Conservation (phyloP, 2,888 invertebrate species). For the Heliconius aoede region DNA sequence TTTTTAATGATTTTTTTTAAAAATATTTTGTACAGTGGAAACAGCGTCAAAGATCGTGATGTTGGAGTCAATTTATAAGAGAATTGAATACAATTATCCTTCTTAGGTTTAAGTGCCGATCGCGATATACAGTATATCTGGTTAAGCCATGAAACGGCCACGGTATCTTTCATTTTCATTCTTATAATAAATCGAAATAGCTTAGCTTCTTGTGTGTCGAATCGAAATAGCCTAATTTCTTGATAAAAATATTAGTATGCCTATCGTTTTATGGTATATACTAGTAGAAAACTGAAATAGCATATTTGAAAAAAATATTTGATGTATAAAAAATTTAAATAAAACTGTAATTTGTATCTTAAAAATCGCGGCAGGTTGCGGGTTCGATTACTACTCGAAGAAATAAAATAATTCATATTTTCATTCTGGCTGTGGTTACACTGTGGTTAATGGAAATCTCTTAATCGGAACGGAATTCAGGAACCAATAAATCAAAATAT, state of each 20-base stretch:
- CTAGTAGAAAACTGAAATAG: not conserved
- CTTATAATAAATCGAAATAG: conserved; percentile 13
- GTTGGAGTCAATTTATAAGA: conserved; percentile 74
- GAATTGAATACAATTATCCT: conserved; percentile 77
- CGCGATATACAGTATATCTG: conserved; percentile 50
- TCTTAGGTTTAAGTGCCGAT: conserved; percentile 73
- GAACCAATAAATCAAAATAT: too few relatives aligned
- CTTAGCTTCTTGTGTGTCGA: not conserved
- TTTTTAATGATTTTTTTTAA: not conserved
- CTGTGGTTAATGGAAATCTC: too few relatives aligned
- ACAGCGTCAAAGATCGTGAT: conserved; percentile 56
- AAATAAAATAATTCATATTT: too few relatives aligned
- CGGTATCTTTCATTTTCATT: conserved; percentile 35
- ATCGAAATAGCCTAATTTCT: not conserved
- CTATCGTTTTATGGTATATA: not conserved
- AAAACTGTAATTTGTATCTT: too few relatives aligned
- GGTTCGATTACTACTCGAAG: too few relatives aligned
- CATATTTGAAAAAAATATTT: too few relatives aligned
- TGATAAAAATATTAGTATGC: not conserved
- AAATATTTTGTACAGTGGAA: conserved; percentile 53
- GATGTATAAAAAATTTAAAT: too few relatives aligned
- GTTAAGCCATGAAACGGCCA: conserved; percentile 53
- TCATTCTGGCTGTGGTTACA: too few relatives aligned
- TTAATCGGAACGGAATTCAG: too few relatives aligned
- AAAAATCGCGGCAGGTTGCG: too few relatives aligned